These are phyloP conservation scores for Mungos mungo DNA, from an alignment of 2,113 vertebrate species.

Conservation along the genomic window DNA sequence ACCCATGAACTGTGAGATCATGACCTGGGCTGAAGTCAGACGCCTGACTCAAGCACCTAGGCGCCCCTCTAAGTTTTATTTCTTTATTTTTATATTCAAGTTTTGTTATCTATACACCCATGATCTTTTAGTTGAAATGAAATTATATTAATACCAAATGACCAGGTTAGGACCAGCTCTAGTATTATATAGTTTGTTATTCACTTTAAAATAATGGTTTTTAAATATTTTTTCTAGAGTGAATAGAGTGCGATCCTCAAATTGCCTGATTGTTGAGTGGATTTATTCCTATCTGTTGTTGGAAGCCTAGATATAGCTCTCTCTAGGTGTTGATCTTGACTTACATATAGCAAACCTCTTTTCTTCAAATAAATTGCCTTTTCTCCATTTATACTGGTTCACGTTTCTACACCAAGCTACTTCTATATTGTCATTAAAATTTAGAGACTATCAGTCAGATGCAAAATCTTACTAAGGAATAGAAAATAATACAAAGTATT, in stretches of 20 bases:
- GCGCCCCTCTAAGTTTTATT: not conserved
- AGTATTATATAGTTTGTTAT: not conserved
- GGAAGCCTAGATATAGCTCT: not conserved
- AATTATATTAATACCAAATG: not conserved
- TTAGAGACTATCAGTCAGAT: not conserved
- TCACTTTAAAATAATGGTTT: not conserved
- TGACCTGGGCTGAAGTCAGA: not conserved
- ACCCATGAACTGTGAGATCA: not conserved
- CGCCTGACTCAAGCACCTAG: not conserved
- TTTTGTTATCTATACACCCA: not conserved
- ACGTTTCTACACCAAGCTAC: not conserved
- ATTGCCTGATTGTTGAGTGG: not conserved
- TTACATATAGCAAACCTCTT: not conserved
- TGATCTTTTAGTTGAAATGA: not conserved
- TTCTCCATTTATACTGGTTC: not conserved
- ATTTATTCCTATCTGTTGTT: not conserved
- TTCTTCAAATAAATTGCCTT: not conserved
- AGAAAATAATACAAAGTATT: not conserved
- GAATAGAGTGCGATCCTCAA: not conserved
- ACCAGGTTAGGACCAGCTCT: not conserved
- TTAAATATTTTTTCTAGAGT: not conserved
- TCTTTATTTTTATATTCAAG: constrained; percentile 15
- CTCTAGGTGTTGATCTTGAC: not conserved
- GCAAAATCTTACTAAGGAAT: constrained; percentile 27
- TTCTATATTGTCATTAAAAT: not conserved